Conservation (phyloP, 2,113 vertebrate species). For the Ibidorhyncha struthersii region DNA sequence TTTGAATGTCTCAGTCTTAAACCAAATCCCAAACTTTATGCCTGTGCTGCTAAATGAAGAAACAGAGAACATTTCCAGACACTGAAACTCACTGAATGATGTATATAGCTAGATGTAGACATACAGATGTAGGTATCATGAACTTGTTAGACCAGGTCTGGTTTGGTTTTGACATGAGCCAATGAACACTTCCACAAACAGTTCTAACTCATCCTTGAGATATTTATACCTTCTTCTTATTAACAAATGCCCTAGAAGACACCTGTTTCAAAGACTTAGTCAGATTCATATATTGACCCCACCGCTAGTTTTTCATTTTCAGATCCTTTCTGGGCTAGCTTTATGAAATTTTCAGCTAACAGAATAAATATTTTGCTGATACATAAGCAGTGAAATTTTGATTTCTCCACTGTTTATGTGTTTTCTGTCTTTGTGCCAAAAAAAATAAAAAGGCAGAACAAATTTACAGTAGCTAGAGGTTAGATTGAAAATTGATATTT, state of each 20-base stretch:
- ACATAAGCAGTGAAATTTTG: neutral
- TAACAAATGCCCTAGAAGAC: neutral
- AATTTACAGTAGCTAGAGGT: neutral
- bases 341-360: neutral
- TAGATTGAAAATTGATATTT: neutral
- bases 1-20: neutral
- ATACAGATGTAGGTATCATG: too few relatives aligned
- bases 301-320: neutral
- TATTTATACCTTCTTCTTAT: neutral
- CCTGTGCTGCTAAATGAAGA: neutral
- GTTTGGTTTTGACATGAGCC: neutral
- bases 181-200: neutral
- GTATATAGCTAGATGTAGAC: neutral
- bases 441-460: neutral
- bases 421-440: neutral
- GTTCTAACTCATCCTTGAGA: neutral
- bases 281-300: neutral
- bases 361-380: neutral
- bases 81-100: neutral
- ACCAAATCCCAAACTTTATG: neutral
- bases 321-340: neutral
- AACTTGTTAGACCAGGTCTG: neutral
- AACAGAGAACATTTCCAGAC: neutral
- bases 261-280: neutral
- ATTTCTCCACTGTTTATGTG: neutral